phyloP scores from a whole-genome alignment of 2,888 invertebrate species.

The Polydesmus complanatus region DNA sequence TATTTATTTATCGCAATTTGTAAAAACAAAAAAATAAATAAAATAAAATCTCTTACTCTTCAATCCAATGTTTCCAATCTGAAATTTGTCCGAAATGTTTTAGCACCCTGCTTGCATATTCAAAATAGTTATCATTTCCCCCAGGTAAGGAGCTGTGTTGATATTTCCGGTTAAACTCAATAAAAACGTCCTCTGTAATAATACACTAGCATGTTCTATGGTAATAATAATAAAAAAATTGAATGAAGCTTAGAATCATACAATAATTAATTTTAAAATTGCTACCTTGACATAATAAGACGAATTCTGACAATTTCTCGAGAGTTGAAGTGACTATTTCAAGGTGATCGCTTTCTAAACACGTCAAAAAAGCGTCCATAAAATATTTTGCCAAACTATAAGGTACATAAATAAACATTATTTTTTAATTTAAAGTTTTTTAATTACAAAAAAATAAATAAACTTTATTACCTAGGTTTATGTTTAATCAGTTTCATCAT shows the following conservation, averaged over 20 bases:
- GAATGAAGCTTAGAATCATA: not conserved
- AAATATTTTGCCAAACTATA: slow-evolving; percentile 41
- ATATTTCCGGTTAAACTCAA: slow-evolving; percentile 64
- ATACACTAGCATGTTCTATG: slow-evolving; percentile 60
- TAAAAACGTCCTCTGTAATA: slow-evolving; percentile 66
- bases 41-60: too few species aligned
- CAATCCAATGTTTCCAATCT: too few species aligned
- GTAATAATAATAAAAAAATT: slow-evolving; percentile 22
- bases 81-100: slow-evolving; percentile 17
- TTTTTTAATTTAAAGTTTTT: not conserved
- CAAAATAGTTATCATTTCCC: slow-evolving; percentile 62
- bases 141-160: slow-evolving; percentile 59
- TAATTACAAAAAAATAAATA: not conserved
- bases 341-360: slow-evolving; percentile 62
- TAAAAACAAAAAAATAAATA: too few species aligned
- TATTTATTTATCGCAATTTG: too few species aligned
- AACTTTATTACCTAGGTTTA: slow-evolving; percentile 39
- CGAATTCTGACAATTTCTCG: slow-evolving; percentile 67
- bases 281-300: slow-evolving; percentile 57
- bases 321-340: slow-evolving; percentile 64
- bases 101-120: slow-evolving; percentile 71
- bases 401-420: not conserved
- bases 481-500: slow-evolving; percentile 56
- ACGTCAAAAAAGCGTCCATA: slow-evolving; percentile 61
- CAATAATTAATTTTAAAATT: not conserved